Conservation (phyloP, 1,140 invertebrate species). For the Vanessa atalanta region DNA sequence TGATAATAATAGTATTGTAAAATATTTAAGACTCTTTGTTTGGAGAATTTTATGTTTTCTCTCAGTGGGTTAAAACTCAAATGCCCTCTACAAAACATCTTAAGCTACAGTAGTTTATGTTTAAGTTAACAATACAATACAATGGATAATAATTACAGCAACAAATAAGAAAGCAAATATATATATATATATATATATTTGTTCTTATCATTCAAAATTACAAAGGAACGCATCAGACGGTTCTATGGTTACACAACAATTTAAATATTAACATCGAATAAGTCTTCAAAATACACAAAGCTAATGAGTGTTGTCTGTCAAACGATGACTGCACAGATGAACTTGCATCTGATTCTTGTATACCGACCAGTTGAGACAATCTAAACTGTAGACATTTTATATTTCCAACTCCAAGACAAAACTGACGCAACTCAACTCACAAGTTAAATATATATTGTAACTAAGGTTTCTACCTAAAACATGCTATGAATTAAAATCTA, state of each 20-base stretch:
- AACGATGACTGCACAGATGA: slow-evolving; percentile 59
- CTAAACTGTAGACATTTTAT: slow-evolving; percentile 2
- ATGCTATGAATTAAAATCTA: too few relatives aligned
- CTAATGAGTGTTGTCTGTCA: slow-evolving; percentile 75
- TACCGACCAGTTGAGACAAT: slow-evolving; percentile 1
- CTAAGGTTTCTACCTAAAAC: too few relatives aligned
- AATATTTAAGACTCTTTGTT: slow-evolving; percentile 30
- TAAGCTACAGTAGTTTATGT: slow-evolving; percentile 13
- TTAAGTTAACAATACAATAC: slow-evolving; percentile 10
- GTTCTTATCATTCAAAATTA: not conserved
- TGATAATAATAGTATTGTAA: slow-evolving; percentile 28
- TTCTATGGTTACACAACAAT: slow-evolving; percentile 21
- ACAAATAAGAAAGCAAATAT: slow-evolving; percentile 16
- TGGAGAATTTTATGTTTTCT: slow-evolving; percentile 22
- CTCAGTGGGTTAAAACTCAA: slow-evolving; percentile 22
- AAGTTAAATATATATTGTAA: too few relatives aligned
- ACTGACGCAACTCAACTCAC: not conserved
- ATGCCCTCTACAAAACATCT: slow-evolving; percentile 20
- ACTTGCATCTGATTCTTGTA: slow-evolving; percentile 10
- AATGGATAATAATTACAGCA: slow-evolving; percentile 32
- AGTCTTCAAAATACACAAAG: slow-evolving; percentile 67
- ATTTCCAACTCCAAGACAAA: not conserved
- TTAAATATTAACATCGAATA: slow-evolving; percentile 26
- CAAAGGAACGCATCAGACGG: not conserved
- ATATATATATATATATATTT: not conserved